These are phyloP conservation scores for Hippasteria phrygiana DNA, from an alignment of 53 echinoderm and acorn worm species.

Conservation along the genomic window DNA sequence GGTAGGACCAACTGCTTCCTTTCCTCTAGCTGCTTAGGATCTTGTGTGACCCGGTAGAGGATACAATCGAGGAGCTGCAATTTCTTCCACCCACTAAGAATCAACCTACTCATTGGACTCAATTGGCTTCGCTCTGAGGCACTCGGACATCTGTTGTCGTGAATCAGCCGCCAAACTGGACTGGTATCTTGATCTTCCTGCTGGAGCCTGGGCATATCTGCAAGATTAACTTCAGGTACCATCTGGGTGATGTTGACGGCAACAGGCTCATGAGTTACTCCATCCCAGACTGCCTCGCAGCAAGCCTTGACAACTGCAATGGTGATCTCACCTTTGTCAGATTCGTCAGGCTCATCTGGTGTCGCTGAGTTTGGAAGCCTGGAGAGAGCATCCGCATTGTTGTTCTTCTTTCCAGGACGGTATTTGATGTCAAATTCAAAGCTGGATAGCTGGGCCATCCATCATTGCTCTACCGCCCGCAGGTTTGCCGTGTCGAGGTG, in stretches of 20 bases:
- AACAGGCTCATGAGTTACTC: neutral
- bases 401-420: slow-evolving; percentile 16
- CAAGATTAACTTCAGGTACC: neutral
- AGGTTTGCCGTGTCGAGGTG: neutral
- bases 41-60: slow-evolving; percentile 2
- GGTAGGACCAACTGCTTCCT: slow-evolving; percentile 52
- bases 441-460: neutral
- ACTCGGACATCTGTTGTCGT: too few species aligned
- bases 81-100: neutral
- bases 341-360: slow-evolving; percentile 1
- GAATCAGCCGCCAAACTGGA: too few species aligned
- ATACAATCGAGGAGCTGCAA: neutral
- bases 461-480: slow-evolving; percentile 8
- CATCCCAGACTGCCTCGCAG: neutral
- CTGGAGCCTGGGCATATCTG: neutral
- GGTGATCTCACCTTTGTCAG: neutral
- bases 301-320: slow-evolving; percentile 22
- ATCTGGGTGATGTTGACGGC: neutral
- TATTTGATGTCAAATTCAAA: slow-evolving; percentile 10
- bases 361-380: neutral
- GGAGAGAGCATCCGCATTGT: slow-evolving; percentile 1
- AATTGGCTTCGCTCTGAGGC: neutral
- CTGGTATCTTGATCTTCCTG: too few species aligned
- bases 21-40: neutral
- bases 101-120: neutral